Evolutionary conservation across 2,888 invertebrate species (phyloP).

Genomic region (Conops quadrifasciatus): DNA sequence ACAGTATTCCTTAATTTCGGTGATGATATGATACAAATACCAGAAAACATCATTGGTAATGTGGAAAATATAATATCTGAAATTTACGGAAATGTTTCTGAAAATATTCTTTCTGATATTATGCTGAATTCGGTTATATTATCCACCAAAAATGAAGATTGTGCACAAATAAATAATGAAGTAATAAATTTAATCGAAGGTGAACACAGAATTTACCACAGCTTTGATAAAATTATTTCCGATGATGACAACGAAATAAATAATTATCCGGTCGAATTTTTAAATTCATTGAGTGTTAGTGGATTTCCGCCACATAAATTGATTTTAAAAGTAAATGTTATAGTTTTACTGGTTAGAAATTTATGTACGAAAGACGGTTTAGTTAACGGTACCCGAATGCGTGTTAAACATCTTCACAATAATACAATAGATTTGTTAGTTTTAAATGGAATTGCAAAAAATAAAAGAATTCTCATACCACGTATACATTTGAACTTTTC

Average conservation of each 20-base stretch:
- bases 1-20: not conserved
- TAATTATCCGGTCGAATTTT: not conserved
- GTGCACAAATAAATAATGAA: not conserved
- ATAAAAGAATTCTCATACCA: no score
- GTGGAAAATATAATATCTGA: not conserved
- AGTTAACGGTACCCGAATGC: not conserved
- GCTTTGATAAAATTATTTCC: not conserved
- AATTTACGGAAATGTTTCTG: not conserved
- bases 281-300: not conserved
- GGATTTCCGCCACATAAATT: not conserved
- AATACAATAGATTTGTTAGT: no score
- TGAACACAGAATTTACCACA: no score
- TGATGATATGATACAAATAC: constrained; percentile 9
- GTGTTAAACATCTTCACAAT: not conserved
- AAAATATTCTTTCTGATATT: not conserved
- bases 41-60: not conserved
- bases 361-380: not conserved
- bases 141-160: not conserved
- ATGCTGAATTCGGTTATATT: not conserved
- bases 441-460: no score
- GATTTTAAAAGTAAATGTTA: not conserved
- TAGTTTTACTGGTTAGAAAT: not conserved
- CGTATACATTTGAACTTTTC: no score
- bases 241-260: not conserved
- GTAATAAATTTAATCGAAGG: no score